These are phyloP conservation scores for Pristiophorus japonicus DNA, from an alignment of 2,113 vertebrate genomes.

Conservation along the genomic window DNA sequence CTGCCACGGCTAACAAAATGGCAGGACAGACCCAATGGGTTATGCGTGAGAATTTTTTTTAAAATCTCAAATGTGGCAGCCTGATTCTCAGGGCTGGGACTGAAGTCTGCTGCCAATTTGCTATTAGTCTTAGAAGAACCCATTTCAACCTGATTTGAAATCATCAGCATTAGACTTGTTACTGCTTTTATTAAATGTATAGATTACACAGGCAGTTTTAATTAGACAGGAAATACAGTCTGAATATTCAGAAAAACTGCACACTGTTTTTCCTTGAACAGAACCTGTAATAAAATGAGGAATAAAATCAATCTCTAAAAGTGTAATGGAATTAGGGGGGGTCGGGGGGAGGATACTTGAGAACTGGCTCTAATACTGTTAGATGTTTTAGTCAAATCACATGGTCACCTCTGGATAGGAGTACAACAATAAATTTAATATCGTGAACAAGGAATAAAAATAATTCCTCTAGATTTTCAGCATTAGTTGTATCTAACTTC, in stretches of 20 bases:
- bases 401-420: neutral
- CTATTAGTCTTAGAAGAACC: neutral
- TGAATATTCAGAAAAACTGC: conserved; percentile 20
- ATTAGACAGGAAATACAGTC: conserved; percentile 28
- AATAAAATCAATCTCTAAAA: conserved; percentile 6
- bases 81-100: neutral
- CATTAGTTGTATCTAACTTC: neutral
- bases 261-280: conserved; percentile 31
- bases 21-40: neutral
- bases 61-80: neutral
- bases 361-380: neutral
- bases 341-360: neutral
- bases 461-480: neutral
- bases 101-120: neutral
- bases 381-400: conserved; percentile 3
- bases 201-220: conserved; percentile 32
- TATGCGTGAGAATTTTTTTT: neutral
- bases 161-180: conserved; percentile 13
- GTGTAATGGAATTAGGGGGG: neutral
- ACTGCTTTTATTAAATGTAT: conserved; percentile 31
- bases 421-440: conserved; percentile 5
- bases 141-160: conserved; percentile 16
- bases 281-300: conserved; percentile 29
- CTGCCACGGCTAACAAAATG: neutral
- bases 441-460: neutral